These are phyloP conservation scores for Peromyscus aztecus DNA, from an alignment of 2,797 vertebrate genomes.

Conservation along the genomic window DNA sequence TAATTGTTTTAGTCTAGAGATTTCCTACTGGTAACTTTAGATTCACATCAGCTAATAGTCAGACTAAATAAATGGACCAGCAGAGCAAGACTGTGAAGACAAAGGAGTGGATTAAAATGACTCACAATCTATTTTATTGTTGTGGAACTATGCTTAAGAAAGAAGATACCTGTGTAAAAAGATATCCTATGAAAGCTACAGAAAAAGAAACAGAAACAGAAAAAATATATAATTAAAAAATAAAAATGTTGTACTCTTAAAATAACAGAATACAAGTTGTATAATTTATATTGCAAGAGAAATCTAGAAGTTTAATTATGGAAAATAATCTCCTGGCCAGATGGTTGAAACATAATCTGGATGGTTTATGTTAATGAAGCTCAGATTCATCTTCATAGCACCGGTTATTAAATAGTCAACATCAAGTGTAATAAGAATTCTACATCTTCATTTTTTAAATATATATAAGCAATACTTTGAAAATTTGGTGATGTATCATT, in stretches of 20 bases:
- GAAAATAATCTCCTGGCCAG: constrained; percentile 47
- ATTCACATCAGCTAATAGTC: background rate
- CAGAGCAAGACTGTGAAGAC: background rate
- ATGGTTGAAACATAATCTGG: constrained; percentile 20
- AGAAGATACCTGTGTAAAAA: constrained; percentile 26
- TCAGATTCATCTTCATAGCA: background rate
- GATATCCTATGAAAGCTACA: constrained; percentile 24
- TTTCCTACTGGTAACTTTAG: constrained; percentile 31
- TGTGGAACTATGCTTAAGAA: constrained; percentile 46
- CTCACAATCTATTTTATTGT: constrained; percentile 45
- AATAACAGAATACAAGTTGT: constrained; percentile 52
- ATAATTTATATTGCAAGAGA: background rate
- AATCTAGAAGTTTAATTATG: constrained; percentile 40
- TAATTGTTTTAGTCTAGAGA: constrained; percentile 45
- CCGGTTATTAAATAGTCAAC: constrained; percentile 50
- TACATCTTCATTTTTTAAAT: constrained; percentile 18
- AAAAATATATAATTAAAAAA: background rate
- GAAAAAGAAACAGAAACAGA: background rate
- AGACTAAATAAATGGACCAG: constrained; percentile 6
- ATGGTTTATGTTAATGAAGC: constrained; percentile 39
- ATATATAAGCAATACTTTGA: background rate
- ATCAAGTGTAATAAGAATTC: background rate
- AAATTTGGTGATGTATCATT: background rate
- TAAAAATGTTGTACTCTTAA: background rate
- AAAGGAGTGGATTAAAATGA: constrained; percentile 48